phyloP scores from a whole-genome alignment of 2,113 vertebrate species.

The Nyctereutes procyonoides region DNA sequence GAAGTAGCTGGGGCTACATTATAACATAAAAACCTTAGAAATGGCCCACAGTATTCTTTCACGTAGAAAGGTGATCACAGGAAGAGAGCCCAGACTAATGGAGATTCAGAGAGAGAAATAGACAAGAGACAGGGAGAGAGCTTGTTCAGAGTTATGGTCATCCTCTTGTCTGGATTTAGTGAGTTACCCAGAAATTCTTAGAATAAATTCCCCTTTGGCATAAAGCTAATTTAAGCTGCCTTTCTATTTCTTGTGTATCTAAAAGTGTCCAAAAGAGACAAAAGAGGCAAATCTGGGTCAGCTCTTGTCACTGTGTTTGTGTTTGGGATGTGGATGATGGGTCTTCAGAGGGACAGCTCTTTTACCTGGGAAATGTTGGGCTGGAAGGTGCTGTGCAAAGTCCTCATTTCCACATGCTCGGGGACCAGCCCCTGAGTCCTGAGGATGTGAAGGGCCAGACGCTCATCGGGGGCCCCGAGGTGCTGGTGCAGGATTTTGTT shows the following conservation, averaged over 20 bases:
- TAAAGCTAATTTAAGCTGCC: not conserved
- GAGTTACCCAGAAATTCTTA: not conserved
- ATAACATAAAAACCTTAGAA: not conserved
- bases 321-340: not conserved
- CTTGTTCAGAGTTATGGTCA: not conserved
- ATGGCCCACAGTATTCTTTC: not conserved
- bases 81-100: not conserved
- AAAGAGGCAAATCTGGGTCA: not conserved
- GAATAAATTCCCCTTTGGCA: not conserved
- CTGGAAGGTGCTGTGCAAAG: conserved; percentile 96
- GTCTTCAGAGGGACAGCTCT: not conserved
- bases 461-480: conserved; percentile 91
- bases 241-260: not conserved
- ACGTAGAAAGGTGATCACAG: not conserved
- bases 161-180: not conserved
- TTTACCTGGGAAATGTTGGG: conserved; percentile 95
- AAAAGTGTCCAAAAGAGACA: not conserved
- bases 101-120: not conserved
- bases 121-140: not conserved
- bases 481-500: conserved; percentile 94
- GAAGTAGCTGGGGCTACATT: not conserved
- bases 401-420: conserved; percentile 96
- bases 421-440: conserved; percentile 94
- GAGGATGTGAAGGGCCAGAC: conserved; percentile 94
- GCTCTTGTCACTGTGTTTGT: not conserved